Evolutionary conservation across 2,888 invertebrate species (phyloP).

Genomic region (Epinotia demarniana): DNA sequence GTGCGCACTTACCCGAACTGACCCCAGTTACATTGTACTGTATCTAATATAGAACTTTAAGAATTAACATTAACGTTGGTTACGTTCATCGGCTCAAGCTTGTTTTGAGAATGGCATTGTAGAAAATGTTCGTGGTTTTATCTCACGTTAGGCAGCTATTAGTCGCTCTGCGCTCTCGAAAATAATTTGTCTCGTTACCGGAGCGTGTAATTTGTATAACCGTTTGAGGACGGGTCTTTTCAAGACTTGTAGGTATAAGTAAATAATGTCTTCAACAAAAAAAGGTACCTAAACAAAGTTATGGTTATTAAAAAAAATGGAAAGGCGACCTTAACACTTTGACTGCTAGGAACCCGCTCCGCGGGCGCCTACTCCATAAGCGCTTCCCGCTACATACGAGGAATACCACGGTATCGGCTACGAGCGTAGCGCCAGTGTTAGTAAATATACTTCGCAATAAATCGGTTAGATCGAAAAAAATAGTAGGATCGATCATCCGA

Average conservation of each 20-base stretch:
- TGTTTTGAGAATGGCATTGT: neutral
- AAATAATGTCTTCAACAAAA: neutral
- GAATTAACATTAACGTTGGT: no score
- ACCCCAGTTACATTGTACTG: no score
- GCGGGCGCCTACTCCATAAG: no score
- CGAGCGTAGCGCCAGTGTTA: no score
- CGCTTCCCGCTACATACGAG: no score
- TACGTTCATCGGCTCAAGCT: no score
- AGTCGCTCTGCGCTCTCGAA: constrained; percentile 48
- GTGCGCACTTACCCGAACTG: no score
- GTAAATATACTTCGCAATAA: neutral
- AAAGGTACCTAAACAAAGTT: neutral
- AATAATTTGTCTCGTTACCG: constrained; percentile 19
- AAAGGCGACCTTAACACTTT: neutral
- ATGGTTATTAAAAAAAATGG: neutral
- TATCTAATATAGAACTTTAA: no score
- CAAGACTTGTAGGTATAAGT: neutral
- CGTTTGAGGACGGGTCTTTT: neutral
- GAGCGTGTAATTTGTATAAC: constrained; percentile 32
- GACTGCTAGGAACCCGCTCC: no score
- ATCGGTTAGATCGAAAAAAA: neutral
- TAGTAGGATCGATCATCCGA: neutral
- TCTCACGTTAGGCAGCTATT: constrained; percentile 45
- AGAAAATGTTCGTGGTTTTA: constrained; percentile 11
- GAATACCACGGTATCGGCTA: no score